phyloP scores from a whole-genome alignment of 2,113 vertebrate genomes.

The Struthio camelus region DNA sequence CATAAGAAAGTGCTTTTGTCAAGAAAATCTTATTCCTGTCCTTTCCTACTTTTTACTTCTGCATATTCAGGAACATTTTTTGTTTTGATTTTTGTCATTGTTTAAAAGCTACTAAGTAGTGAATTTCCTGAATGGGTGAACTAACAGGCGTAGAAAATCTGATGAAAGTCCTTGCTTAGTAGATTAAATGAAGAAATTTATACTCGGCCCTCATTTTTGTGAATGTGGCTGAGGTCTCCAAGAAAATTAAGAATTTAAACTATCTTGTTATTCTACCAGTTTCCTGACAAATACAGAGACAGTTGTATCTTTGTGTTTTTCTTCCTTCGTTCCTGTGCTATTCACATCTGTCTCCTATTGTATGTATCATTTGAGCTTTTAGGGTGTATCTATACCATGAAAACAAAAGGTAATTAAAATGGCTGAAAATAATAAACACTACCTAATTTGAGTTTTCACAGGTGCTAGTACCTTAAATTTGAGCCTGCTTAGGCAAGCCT shows the following conservation, averaged over 20 bases:
- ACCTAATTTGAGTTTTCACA: neutral
- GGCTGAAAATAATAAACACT: neutral
- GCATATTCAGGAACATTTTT: conserved; percentile 52
- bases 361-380: neutral
- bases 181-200: neutral
- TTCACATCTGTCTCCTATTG: neutral
- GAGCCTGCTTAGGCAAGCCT: neutral
- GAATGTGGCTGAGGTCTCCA: neutral
- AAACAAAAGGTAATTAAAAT: neutral
- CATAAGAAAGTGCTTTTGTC: conserved; percentile 53
- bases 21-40: conserved; percentile 47
- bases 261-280: neutral
- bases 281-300: neutral
- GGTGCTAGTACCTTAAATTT: neutral
- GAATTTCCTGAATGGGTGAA: neutral
- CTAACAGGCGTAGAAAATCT: neutral
- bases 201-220: neutral
- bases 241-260: neutral
- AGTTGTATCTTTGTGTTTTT: neutral
- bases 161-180: neutral
- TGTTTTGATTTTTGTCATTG: conserved; percentile 9
- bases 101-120: conserved; percentile 38
- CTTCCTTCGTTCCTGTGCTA: neutral
- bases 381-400: neutral
- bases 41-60: conserved; percentile 51